Percentiles rank a stretch among this genome's conserved stretches.
Conservation (phyloP, 1,140 invertebrate species). For the Drosophila bocki region DNA sequence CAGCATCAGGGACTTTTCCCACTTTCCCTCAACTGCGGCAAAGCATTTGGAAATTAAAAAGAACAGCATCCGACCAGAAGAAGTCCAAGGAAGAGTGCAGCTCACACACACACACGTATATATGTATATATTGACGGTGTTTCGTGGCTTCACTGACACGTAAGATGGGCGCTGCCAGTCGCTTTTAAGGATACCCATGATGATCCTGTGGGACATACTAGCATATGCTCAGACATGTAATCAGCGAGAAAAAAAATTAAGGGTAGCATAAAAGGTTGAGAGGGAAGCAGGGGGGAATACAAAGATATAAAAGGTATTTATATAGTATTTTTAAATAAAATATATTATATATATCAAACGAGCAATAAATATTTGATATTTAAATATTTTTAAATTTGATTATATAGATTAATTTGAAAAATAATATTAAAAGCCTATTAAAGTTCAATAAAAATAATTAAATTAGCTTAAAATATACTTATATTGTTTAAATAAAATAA, state of each 20-base stretch:
- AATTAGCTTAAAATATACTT: no score
- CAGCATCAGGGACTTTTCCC: slow-evolving; percentile 48
- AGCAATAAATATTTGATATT: no score
- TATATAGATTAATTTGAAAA: no score
- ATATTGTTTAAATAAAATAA: no score
- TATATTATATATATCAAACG: no score
- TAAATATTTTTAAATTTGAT: no score
- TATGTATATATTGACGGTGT: slow-evolving; percentile 3
- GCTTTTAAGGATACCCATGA: slow-evolving; percentile 5
- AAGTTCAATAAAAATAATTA: no score
- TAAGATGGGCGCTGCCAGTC: slow-evolving; percentile 9
- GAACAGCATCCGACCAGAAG: slow-evolving; percentile 16
- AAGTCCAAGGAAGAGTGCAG: slow-evolving; percentile 27
- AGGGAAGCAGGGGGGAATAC: not conserved
- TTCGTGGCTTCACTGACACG: slow-evolving; percentile 20
- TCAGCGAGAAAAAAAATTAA: not conserved
- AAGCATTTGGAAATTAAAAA: slow-evolving; percentile 77
- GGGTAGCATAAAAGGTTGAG: not conserved
- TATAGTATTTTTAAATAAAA: not conserved
- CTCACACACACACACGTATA: slow-evolving; percentile 1
- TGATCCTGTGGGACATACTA: not conserved
- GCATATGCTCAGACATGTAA: slow-evolving; percentile 9
- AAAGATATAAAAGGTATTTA: not conserved
- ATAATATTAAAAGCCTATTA: no score
- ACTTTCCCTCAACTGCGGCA: slow-evolving; percentile 36